Percentiles rank a stretch among this genome's conserved stretches.
Conservation (phyloP, 1,140 invertebrate species). For the Ips typographus region DNA sequence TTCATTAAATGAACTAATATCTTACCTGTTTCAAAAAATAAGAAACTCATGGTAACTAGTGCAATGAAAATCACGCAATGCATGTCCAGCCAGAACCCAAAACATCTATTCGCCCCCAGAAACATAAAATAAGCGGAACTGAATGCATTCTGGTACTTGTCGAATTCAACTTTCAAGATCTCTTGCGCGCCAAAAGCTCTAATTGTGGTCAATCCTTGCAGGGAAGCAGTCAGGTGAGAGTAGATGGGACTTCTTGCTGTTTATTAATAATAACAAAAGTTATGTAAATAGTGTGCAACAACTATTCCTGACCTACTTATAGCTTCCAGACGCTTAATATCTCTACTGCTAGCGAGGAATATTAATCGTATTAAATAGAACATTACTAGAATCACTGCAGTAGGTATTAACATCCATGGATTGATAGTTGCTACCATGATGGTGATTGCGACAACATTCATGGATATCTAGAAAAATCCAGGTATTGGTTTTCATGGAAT, state of each 20-base stretch:
- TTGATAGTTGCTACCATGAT: conserved; percentile 57
- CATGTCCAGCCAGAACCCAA: conserved; percentile 63
- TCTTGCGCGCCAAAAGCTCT: conserved; percentile 69
- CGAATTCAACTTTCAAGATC: conserved; percentile 71
- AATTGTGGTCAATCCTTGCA: conserved; percentile 80
- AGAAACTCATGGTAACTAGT: conserved; percentile 59
- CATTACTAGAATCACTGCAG: conserved; percentile 60
- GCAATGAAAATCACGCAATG: conserved; percentile 69
- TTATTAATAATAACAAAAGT: background rate
- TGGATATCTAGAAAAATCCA: conserved; percentile 34
- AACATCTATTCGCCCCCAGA: conserved; percentile 63
- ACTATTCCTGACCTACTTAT: conserved; percentile 61
- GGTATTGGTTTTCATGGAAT: background rate
- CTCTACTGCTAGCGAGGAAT: conserved; percentile 79
- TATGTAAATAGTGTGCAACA: background rate
- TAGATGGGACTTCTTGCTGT: conserved; percentile 77
- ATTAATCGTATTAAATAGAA: conserved; percentile 70
- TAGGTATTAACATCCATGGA: conserved; percentile 72
- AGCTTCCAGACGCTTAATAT: conserved; percentile 81
- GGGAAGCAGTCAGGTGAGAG: conserved; percentile 75
- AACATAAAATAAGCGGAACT: conserved; percentile 68
- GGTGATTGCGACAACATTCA: conserved; percentile 35
- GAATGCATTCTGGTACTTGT: conserved; percentile 59
- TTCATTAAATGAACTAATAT: background rate
- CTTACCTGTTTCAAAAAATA: conserved; percentile 53